These are phyloP conservation scores for Orchestia grillus DNA, from an alignment of 1,140 invertebrate genomes.

Conservation along the genomic window DNA sequence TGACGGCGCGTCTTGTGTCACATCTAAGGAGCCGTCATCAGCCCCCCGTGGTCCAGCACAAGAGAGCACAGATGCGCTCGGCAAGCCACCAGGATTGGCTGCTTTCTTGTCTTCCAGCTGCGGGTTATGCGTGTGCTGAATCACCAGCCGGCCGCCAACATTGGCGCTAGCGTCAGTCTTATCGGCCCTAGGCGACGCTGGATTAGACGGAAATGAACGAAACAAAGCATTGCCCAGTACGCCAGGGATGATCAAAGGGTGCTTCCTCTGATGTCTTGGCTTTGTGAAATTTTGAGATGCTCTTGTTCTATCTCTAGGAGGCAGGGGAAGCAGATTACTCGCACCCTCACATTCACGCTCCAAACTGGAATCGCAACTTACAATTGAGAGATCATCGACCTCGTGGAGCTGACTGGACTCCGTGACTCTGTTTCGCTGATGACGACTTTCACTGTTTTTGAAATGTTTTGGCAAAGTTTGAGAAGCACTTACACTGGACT, in stretches of 20 bases:
- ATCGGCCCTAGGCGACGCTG: constrained; percentile 54
- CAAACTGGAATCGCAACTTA: constrained; percentile 52
- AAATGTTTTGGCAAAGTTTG: constrained; percentile 67
- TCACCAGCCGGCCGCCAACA: constrained; percentile 61
- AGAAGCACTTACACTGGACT: constrained; percentile 36
- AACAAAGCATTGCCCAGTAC: constrained; percentile 64
- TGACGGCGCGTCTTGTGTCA: neutral
- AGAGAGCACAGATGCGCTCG: constrained; percentile 28
- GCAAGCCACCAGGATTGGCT: constrained; percentile 49
- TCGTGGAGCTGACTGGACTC: constrained; percentile 48
- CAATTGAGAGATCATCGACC: constrained; percentile 46
- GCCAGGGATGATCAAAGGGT: constrained; percentile 85
- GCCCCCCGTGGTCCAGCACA: neutral
- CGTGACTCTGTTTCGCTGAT: constrained; percentile 46
- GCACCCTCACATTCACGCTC: constrained; percentile 71
- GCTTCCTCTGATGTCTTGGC: constrained; percentile 86
- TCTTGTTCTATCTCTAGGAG: constrained; percentile 84
- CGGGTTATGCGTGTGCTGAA: constrained; percentile 67
- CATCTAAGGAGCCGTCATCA: constrained; percentile 37
- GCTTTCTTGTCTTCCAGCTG: constrained; percentile 63
- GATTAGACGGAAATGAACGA: constrained; percentile 51
- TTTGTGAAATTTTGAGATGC: constrained; percentile 76
- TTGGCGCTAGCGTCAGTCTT: constrained; percentile 58
- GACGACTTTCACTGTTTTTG: constrained; percentile 64
- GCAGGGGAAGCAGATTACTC: constrained; percentile 84